Evolutionary conservation across 2,797 vertebrate species (phyloP), one percentile per base, ranked within the genome.

Genomic region (Urosaurus nigricauda): DNA sequence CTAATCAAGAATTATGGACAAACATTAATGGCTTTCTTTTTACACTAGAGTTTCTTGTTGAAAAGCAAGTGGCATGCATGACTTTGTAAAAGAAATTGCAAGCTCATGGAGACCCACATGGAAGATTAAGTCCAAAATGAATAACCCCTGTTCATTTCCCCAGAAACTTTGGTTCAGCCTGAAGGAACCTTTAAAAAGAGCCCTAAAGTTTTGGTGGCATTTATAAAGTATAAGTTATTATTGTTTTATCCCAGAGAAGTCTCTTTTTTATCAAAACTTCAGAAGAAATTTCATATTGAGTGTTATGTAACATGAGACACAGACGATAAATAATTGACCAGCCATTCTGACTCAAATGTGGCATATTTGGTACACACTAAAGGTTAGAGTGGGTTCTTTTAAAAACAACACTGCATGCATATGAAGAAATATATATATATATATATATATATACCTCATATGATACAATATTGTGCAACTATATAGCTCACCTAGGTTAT

Each of bases 311-410:
- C 53, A 68, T 87, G 92, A 95, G 89, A 91, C 90, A 56, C 84
- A 89, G 91, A 89, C 88, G 92, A 94, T 94, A 94, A 95, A 96
- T 91, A 93, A 73, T 94, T 94, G 92, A 94, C 90, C 93, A 89
- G 12, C 86, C 80, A 91, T 94, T 88, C 93, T 92, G 89, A 94
- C 94, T 89, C 12, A 89, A 93, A 63, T 90, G 93, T 92, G 85
- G 43, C 32, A 88, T 92, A 68, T 7, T 94, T 92, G 92, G 93
- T 85, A 92, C 85, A 93, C 86, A 43, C 88, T 43, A 86, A 86
- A 92, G 81, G 92, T 90, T 0, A 92, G 85, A 93, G 80, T 91
- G 84, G 1, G 32, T 63, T 94, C 91, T 92, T 94, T 91, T 91
- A 93, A 93, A 77, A 90, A 90, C 93, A 89, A 17, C 35, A 40